A percentile compares a stretch with the other conserved stretches of the same genome.
Conservation (phyloP, 1,140 invertebrate species). For the Pseudomyrmex flavicornis region DNA sequence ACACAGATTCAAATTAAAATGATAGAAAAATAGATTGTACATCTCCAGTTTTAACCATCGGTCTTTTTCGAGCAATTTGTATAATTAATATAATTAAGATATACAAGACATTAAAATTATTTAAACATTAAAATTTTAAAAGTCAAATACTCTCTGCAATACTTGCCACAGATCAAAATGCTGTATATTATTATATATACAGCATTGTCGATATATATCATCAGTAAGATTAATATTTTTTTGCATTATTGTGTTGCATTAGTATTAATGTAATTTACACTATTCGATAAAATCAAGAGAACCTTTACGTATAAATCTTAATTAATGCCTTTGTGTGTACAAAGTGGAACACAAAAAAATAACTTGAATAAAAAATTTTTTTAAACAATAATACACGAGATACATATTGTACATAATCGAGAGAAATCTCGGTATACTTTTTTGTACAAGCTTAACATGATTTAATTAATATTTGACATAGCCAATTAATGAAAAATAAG, state of each 20-base stretch:
- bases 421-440: slow-evolving; percentile 61
- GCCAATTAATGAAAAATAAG: slow-evolving; percentile 47
- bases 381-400: slow-evolving; percentile 50
- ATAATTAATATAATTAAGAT: slow-evolving; percentile 10
- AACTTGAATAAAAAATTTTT: slow-evolving; percentile 31
- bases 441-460: slow-evolving; percentile 56
- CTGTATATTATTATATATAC: slow-evolving; percentile 8
- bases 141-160: slow-evolving; percentile 10
- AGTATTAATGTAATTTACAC: not conserved
- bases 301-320: too few species aligned
- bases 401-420: slow-evolving; percentile 68
- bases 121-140: slow-evolving; percentile 34
- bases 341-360: slow-evolving; percentile 24
- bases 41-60: slow-evolving; percentile 61
- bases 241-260: not conserved
- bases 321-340: too few species aligned
- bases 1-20: slow-evolving; percentile 58
- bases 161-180: not conserved
- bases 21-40: slow-evolving; percentile 72
- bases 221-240: not conserved
- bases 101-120: slow-evolving; percentile 5
- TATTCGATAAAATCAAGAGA: slow-evolving; percentile 1
- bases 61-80: slow-evolving; percentile 55
- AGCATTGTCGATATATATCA: slow-evolving; percentile 14
- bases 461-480: slow-evolving; percentile 53